phyloP scores from a whole-genome alignment of 2,888 invertebrate genomes.

The Mechanitis mazaeus region DNA sequence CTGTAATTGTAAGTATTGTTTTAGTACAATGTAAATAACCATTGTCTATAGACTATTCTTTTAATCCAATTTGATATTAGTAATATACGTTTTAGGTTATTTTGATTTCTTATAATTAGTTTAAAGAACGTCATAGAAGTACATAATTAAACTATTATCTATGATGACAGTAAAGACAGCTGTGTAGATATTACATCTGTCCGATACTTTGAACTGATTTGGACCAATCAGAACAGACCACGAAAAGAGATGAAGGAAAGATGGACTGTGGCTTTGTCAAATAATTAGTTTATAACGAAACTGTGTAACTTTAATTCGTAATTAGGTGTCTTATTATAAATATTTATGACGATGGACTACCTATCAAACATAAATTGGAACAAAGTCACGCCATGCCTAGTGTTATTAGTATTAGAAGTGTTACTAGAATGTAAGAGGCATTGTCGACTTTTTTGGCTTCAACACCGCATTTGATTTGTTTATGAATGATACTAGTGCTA shows the following conservation, averaged over 20 bases:
- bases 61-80: no score
- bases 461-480: constrained; percentile 11
- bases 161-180: constrained; percentile 1
- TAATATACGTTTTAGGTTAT: no score
- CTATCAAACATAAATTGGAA: constrained; percentile 76
- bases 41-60: no score
- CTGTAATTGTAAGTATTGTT: no score
- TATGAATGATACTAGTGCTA: constrained; percentile 1
- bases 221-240: constrained; percentile 65
- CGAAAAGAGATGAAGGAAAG: constrained; percentile 71
- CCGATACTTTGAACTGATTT: constrained; percentile 52
- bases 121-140: no score
- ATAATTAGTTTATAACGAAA: constrained; percentile 41
- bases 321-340: constrained; percentile 49
- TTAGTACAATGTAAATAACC: no score
- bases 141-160: no score
- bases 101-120: no score
- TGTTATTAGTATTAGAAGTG: constrained; percentile 81
- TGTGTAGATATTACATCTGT: constrained; percentile 14
- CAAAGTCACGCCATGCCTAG: constrained; percentile 80
- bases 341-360: constrained; percentile 67
- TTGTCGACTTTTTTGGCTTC: constrained; percentile 33
- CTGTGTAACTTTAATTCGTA: constrained; percentile 40
- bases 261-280: constrained; percentile 69
- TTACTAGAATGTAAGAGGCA: constrained; percentile 79